Evolutionary conservation across 2,113 vertebrate genomes (phyloP).

Genomic region (Dunckerocampus dactyliophorus): DNA sequence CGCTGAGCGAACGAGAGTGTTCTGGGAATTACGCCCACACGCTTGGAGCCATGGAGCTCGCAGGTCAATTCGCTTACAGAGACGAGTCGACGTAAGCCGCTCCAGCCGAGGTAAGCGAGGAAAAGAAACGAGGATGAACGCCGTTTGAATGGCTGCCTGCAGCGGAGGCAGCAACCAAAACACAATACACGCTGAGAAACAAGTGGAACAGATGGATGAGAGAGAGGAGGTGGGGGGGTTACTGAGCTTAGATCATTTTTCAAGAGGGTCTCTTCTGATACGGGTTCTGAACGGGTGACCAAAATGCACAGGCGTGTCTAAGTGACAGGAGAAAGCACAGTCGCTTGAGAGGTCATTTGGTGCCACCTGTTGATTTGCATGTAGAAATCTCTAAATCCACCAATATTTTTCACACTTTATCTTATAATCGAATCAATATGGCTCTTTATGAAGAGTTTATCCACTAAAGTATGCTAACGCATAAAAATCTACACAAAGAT

Average conservation of each 20-base stretch:
- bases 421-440: too few species aligned
- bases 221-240: conserved; percentile 37
- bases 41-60: conserved; percentile 17
- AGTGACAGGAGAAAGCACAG: too few species aligned
- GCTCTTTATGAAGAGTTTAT: too few species aligned
- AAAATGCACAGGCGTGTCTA: neutral
- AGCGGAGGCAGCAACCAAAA: conserved; percentile 37
- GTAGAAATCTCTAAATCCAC: too few species aligned
- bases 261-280: neutral
- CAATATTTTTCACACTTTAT: too few species aligned
- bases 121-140: conserved; percentile 36
- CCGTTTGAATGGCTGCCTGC: conserved; percentile 57
- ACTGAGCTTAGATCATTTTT: conserved; percentile 8
- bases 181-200: conserved; percentile 51
- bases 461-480: too few species aligned
- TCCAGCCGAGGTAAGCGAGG: conserved; percentile 48
- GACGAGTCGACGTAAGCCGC: conserved; percentile 30
- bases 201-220: conserved; percentile 43
- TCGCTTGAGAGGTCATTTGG: too few species aligned
- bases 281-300: neutral
- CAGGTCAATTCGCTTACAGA: conserved; percentile 58
- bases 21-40: conserved; percentile 58
- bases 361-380: too few species aligned
- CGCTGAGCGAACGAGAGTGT: conserved; percentile 30
- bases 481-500: too few species aligned